A percentile compares a stretch with the other conserved stretches of the same genome.
These are phyloP conservation scores for Drosophila borealis DNA, from an alignment of 2,888 invertebrate genomes.

Conservation along the genomic window DNA sequence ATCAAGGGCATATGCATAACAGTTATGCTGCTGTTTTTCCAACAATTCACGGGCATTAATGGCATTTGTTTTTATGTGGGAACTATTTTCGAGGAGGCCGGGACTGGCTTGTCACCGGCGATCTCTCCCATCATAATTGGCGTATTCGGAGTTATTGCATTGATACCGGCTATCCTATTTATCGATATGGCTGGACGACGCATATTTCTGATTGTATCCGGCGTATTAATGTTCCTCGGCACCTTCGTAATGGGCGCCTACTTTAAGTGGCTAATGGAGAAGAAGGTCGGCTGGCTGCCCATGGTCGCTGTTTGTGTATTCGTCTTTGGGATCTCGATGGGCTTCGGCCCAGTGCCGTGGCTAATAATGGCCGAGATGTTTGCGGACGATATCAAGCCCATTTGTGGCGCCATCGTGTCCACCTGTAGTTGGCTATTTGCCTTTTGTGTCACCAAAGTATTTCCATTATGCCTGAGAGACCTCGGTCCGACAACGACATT, in stretches of 20 bases:
- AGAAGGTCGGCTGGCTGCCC: conserved; percentile 89
- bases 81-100: conserved; percentile 87
- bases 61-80: conserved; percentile 92
- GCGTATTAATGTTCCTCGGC: conserved; percentile 88
- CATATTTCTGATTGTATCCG: conserved; percentile 89
- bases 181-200: conserved; percentile 92
- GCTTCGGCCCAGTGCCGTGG: conserved; percentile 92
- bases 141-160: conserved; percentile 86
- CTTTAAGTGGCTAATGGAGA: conserved; percentile 85
- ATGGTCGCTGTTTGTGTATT: conserved; percentile 90
- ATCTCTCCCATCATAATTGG: conserved; percentile 91
- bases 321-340: conserved; percentile 91
- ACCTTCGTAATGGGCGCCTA: conserved; percentile 88
- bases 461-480: conserved; percentile 85
- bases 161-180: conserved; percentile 89
- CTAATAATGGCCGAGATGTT: conserved; percentile 91
- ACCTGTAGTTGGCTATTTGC: conserved; percentile 92
- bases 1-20: conserved; percentile 88
- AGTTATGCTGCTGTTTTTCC: conserved; percentile 93
- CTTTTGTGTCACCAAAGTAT: conserved; percentile 91
- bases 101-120: conserved; percentile 79
- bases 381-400: conserved; percentile 90
- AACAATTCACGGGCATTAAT: conserved; percentile 93
- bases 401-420: conserved; percentile 90
- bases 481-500: conserved; percentile 88